Evolutionary conservation across 1,140 invertebrate genomes (phyloP).

Genomic region (Lepidurus apus): DNA sequence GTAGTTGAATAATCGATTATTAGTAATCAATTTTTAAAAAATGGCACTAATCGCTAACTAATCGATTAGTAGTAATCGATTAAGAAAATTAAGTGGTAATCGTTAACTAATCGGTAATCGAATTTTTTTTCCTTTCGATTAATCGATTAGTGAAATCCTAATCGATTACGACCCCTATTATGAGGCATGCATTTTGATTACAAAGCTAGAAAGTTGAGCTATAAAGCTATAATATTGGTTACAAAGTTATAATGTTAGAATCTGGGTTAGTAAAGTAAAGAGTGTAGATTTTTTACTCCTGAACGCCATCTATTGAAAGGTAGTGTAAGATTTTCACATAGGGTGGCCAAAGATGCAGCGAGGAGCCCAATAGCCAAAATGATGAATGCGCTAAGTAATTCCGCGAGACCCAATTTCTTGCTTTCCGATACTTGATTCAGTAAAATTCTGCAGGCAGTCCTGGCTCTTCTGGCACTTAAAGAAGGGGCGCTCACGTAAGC

Average conservation of each 20-base stretch:
- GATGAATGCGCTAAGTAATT: not conserved
- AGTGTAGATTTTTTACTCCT: no score
- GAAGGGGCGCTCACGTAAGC: not conserved
- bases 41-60: not conserved
- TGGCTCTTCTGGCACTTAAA: not conserved
- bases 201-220: no score
- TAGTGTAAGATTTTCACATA: not conserved
- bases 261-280: no score
- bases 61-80: not conserved
- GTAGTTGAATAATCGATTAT: not conserved
- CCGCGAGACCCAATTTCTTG: not conserved
- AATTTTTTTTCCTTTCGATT: no score
- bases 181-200: no score
- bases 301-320: no score
- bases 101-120: no score
- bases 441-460: not conserved
- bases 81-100: not conserved
- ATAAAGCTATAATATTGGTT: no score
- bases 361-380: not conserved
- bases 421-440: not conserved
- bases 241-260: no score
- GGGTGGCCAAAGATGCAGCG: not conserved
- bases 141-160: no score
- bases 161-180: no score
- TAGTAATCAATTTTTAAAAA: not conserved